Base-by-base conservation (phyloP, 2,888 invertebrate species). In the Drosophila koepferae region DNA sequence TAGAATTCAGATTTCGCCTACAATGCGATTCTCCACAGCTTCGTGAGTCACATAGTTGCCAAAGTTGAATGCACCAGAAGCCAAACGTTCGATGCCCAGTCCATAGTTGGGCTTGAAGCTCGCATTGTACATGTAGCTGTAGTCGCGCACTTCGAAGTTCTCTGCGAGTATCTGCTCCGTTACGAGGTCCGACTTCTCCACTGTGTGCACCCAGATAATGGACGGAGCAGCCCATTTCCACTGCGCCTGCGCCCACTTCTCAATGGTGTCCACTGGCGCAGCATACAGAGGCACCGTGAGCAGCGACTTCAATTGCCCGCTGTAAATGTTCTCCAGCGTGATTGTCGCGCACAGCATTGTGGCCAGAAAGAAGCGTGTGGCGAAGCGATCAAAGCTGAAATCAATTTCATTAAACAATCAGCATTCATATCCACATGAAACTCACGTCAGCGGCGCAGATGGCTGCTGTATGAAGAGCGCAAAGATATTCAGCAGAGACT, bases 211-310 rank as follows among this genome's bases (percentile, higher is more conserved):
- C 93, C 93, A 93, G 12, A 92, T 81, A 12, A 86, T 77, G 0
- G 92, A 91, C 0, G 93, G 92, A 3, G 92, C 92, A 4, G 88
- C 87, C 93, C 93, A 93, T 53, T 91, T 91, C 91, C 92, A 92
- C 16, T 76, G 63, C 3, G 82, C 80, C 3, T 80, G 49, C 0
- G 92, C 86, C 84, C 92, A 93, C 70, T 92, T 92, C 0, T 76
- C 73, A 5, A 91, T 86, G 1, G 89, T 91, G 55, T 93, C 92
- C 28, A 92, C 87, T 0, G 92, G 91, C 6, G 90, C 86, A 0
- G 77, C 86, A 56, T 89, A 92, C 2, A 91, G 66, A 1, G 93
- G 93, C 31, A 92, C 82, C 0, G 93, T 92, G 3, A 93, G 74
- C 59, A 92, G 54, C 0, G 92, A 92, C 76, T 93, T 93, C 0